Base-by-base conservation (phyloP, 2,797 vertebrate species). In the Tolypeutes matacus region DNA sequence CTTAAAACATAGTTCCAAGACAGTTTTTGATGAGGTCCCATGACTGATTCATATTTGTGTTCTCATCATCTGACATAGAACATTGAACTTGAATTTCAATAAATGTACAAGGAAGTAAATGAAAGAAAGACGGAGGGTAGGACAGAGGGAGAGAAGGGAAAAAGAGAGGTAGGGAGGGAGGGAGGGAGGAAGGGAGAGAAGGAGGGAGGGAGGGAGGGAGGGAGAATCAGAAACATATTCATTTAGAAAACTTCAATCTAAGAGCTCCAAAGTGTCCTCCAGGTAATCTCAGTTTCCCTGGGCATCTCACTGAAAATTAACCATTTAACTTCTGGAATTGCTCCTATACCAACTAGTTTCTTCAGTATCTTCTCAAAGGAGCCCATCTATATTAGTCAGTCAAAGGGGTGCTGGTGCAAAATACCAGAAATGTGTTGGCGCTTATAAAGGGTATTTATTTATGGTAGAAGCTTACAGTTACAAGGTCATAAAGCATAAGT, bases 91-190 rank as follows among this genome's bases (percentile, higher is more conserved):
- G 12, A 93, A 65, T 42, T 20, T 92, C 39, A 13, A 70, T 69
- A 83, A 73, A 67, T 69, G 17, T 90, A 27, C 3, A n/a, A 84
- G 58, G 3, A 96, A 86, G 18, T 60, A 73, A 87, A 18, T 42
- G 56, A 95, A 51, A 67, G 60, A 80, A 7, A 11, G 17, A 64
- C 1, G 39, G 20, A 69, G 53, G 20, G 62, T 49, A 7, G 12
- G 3, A 8, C 18, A 18, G 31, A 27, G 25, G 53, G 46, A 62
- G 10, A 10, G 31, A 31, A 20, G 23, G 25, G 21, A 51, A 27
- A 3, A 36, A 86, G 0, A 11, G 5, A 46, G 8, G 23, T 5
- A 70, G 34, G 25, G 25, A 67, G 29, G 27, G 25, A 67, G 7
- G 12, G 4, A 58, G 13, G 25, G 25, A 65, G 39, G 18, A 0